These are phyloP conservation scores for Toxotes lorentzi DNA, from an alignment of 2,797 vertebrate species.

Conservation along the genomic window DNA sequence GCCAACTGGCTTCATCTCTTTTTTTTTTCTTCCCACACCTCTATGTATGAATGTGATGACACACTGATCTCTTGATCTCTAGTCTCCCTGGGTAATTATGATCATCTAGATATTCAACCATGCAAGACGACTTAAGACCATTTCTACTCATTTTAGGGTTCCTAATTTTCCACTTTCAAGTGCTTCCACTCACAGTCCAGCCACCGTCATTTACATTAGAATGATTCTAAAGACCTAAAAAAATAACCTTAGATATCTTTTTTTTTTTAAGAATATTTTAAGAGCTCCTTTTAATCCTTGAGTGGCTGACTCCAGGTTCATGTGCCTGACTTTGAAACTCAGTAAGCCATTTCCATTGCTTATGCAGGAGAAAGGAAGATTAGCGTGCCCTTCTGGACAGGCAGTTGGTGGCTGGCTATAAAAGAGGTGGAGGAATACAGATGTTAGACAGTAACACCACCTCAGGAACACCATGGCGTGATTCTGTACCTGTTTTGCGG, in stretches of 20 bases:
- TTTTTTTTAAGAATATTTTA: constrained; percentile 33
- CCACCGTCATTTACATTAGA: constrained; percentile 34
- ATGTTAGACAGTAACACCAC: neutral
- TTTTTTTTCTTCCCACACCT: neutral
- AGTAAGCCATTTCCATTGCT: constrained; percentile 32
- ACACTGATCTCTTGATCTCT: neutral
- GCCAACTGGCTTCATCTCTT: neutral
- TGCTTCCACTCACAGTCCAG: neutral
- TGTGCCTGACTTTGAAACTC: constrained; percentile 31
- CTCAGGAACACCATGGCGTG: neutral
- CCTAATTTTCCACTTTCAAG: neutral
- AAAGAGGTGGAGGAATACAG: constrained; percentile 20
- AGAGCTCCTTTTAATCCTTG: constrained; percentile 30
- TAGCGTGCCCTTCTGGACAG: constrained; percentile 10
- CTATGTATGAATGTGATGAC: neutral
- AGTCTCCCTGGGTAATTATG: neutral
- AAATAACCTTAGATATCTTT: constrained; percentile 15
- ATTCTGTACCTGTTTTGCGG: constrained; percentile 93
- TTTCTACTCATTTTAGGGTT: neutral
- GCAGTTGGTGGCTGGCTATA: neutral
- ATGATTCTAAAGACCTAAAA: constrained; percentile 13
- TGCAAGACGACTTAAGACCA: neutral
- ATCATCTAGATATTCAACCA: too few relatives aligned
- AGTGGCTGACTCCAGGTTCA: constrained; percentile 20
- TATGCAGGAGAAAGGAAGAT: constrained; percentile 39